Evolutionary conservation across 2,113 vertebrate genomes (phyloP), one percentile per base, ranked within the genome.

Genomic region (Indri indri): DNA sequence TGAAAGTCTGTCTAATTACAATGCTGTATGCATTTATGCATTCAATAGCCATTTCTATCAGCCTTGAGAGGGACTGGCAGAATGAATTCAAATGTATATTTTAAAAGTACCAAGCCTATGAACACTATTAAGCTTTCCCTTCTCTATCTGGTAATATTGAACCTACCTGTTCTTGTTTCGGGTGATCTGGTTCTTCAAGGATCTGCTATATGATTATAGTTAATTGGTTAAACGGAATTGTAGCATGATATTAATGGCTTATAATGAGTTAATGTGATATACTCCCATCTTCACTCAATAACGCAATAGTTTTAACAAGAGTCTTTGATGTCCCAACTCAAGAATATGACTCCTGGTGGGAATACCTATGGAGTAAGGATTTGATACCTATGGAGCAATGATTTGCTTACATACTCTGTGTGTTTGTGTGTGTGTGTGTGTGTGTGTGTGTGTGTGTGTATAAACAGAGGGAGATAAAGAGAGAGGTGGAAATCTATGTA

Each of bases 151-250:
- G 22, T 40, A 61, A 32, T 42, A 68, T 50, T 66, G 73, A 20
- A 61, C 32, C 82, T 90, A 73, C 13, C 34, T 85, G 25, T 42
- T 74, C 7, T 57, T 93, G 9, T 85, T 77, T 88, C 61, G 8
- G 63, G 42, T 23, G 23, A 91, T 96, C 86, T 96, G 80, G 68
- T 94, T 96, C 83, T 94, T 83, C 77, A 94, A 95, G 80, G 34
- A 71, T 6, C 20, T 91, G 22, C 32, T 83, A 80, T 70, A 59
- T 86, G 11, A 70, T 61, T 96, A 57, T 10, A 76, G 34, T 79
- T 97, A 97, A 95, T 84, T 93, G 80, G 34, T 82, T 91, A 83
- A 94, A 79, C 8, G 89, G 40, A 8, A 81, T 59, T 74, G 32
- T 68, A 86, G 22, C 85, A 91, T 66, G 25, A 80, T 83, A 93